Evolutionary conservation across 2,888 invertebrate species (phyloP), one percentile per base, ranked within the genome.

Genomic region (Cerastis rubricosa): DNA sequence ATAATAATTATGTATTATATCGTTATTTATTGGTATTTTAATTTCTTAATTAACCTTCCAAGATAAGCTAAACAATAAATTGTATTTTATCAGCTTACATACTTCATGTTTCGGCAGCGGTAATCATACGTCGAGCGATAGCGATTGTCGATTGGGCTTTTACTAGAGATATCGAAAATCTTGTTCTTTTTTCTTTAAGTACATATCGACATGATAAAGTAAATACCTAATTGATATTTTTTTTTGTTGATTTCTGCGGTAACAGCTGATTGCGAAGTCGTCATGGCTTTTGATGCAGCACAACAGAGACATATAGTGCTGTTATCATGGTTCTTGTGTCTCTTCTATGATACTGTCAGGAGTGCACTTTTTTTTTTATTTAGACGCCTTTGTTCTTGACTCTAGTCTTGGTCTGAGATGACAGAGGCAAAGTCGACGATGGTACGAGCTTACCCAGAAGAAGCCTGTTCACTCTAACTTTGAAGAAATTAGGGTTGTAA

Each of bases 31-130:
- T 59, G 51, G 12, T 14, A 59, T 12, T 19, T 69, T 51, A 51
- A 35, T 70, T 22, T 51, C 17, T 51, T 40, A 47, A 40, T 64
- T 63, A 66, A 45, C 65, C 59, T 74, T 79, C n/a, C 14, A 64
- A 35, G 75, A 64, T 81, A 49, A 54, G n/a, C 45, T 14, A 7
- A 17, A 17, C 35, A 73, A 65, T 81, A 77, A 81, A 80, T 19
- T 17, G 59, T 65, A 57, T 71, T 57, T 12, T 72, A 59, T 65
- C 72, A 65, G 77, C 25, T 68, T 77, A 69, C 43, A 43, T 68
- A 65, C 59, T 81, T 54, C n/a, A 59, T 71, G 51, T 29, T 45
- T 51, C 45, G 22, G 14, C 51, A 69, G 49, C 5, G 19, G 4
- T 65, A 59, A 76, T 77, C 47, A 1, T 22, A 68, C 35, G 22